Evolutionary conservation across 2,797 vertebrate genomes (phyloP).

Genomic region (Chlorospingus semifuscus): DNA sequence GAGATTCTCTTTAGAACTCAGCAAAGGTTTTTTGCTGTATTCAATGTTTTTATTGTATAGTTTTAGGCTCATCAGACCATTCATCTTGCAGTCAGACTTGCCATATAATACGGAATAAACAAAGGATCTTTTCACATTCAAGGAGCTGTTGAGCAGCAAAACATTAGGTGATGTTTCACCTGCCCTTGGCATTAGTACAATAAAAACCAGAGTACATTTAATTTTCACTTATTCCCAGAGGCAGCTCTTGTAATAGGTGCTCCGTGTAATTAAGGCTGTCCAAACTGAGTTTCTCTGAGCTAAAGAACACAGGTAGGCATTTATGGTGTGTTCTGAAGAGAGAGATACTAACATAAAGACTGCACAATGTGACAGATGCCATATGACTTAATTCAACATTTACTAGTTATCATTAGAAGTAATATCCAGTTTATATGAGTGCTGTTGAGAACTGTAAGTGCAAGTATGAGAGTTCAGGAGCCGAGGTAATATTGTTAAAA

Average conservation of each 20-base stretch:
- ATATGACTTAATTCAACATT: not conserved
- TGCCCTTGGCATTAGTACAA: not conserved
- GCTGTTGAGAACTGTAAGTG: not conserved
- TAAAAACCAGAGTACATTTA: not conserved
- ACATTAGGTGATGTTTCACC: not conserved
- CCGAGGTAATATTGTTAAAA: not conserved
- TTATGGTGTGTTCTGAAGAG: not conserved
- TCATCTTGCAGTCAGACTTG: not conserved
- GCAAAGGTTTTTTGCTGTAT: not conserved
- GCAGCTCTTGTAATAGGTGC: not conserved
- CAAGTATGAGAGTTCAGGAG: not conserved
- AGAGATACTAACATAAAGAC: not conserved
- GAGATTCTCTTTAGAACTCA: not conserved
- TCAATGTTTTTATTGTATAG: not conserved
- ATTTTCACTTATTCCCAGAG: not conserved
- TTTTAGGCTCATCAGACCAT: not conserved
- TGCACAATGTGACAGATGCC: not conserved
- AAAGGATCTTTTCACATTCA: not conserved
- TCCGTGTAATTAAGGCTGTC: constrained; percentile 9
- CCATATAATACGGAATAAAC: not conserved
- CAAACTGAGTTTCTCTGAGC: not conserved
- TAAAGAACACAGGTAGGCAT: not conserved
- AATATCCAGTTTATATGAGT: not conserved
- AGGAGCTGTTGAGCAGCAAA: not conserved
- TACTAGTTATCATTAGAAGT: not conserved